phyloP scores from a whole-genome alignment of 2,797 vertebrate genomes.

The Oreochromis mossambicus region DNA sequence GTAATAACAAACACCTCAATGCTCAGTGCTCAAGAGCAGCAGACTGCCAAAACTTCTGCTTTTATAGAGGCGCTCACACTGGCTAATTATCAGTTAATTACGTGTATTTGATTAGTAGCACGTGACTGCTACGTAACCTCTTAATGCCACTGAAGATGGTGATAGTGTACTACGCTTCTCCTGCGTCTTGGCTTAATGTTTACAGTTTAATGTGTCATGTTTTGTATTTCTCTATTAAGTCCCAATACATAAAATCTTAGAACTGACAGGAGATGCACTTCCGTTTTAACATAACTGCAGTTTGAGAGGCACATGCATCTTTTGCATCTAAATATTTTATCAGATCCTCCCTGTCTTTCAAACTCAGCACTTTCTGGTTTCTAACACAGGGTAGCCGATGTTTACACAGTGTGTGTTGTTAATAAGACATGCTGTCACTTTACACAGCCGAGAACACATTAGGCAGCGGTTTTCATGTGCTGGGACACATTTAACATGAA shows the following conservation, averaged over 20 bases:
- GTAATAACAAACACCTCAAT: background rate
- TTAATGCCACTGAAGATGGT: background rate
- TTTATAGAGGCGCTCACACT: background rate
- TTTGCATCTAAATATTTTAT: background rate
- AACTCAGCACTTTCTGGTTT: background rate
- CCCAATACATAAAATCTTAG: background rate
- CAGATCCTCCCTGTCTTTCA: background rate
- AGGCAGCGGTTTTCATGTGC: background rate
- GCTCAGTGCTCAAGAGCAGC: background rate
- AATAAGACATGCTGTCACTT: background rate
- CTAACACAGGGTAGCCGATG: background rate
- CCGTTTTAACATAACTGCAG: background rate
- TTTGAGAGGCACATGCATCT: background rate
- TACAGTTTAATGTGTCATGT: background rate
- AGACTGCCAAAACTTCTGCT: background rate
- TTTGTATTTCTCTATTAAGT: background rate
- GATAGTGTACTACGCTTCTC: background rate
- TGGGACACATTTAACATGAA: background rate
- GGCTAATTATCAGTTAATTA: background rate
- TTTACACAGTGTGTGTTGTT: background rate
- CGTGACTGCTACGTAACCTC: background rate
- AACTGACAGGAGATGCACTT: background rate
- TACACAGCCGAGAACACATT: background rate
- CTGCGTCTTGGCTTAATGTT: background rate
- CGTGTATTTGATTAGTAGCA: background rate